These are phyloP conservation scores for Gobius niger DNA, from an alignment of 2,113 vertebrate genomes.

Conservation along the genomic window DNA sequence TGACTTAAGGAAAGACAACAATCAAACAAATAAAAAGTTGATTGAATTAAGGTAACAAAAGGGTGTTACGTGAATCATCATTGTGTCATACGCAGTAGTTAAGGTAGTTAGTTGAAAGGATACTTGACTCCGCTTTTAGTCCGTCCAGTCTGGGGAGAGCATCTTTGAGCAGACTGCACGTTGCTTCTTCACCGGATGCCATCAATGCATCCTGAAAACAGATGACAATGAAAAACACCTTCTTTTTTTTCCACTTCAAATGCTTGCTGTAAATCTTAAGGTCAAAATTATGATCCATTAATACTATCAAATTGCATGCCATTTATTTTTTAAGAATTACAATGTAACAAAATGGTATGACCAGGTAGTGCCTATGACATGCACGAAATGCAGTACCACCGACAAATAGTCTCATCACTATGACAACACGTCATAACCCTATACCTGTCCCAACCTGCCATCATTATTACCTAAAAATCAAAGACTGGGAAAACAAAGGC, in stretches of 20 bases:
- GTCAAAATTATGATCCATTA: background rate
- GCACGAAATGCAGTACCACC: too few species aligned
- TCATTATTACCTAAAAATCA: conserved; percentile 52
- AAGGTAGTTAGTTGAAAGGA: conserved; percentile 32
- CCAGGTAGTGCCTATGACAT: too few species aligned
- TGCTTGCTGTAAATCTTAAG: background rate
- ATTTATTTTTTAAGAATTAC: too few species aligned
- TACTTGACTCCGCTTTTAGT: conserved; percentile 48
- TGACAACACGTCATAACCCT: conserved; percentile 41
- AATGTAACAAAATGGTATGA: too few species aligned
- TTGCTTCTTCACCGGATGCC: conserved; percentile 46
- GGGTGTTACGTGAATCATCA: background rate
- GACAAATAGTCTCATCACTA: conserved; percentile 12
- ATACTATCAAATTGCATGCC: too few species aligned
- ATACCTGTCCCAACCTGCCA: conserved; percentile 2
- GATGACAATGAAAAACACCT: background rate
- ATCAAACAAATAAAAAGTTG: background rate
- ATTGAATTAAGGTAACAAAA: background rate
- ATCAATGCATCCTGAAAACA: conserved; percentile 58
- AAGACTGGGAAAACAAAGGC: conserved; percentile 19
- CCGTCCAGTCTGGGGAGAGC: conserved; percentile 49
- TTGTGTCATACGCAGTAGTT: background rate
- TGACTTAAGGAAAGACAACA: conserved; percentile 38
- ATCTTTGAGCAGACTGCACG: conserved; percentile 49
- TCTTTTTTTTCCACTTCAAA: background rate